phyloP scores from a whole-genome alignment of 2,888 invertebrate species.

The Seira musarum region DNA sequence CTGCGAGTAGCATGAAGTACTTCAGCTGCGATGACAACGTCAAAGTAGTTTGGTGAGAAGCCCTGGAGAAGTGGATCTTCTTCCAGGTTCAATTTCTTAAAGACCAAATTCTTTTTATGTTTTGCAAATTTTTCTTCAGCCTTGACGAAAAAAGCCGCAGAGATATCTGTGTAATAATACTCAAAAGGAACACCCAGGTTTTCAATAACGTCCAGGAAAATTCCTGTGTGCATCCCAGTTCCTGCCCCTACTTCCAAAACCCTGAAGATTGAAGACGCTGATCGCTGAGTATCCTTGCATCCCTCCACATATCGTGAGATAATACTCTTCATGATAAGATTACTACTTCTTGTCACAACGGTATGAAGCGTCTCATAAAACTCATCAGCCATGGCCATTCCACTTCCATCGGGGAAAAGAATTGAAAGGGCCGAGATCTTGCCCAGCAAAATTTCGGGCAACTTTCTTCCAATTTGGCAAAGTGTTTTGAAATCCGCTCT shows the following conservation, averaged over 20 bases:
- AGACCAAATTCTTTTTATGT: conserved; percentile 26
- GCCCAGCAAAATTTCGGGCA: conserved; percentile 25
- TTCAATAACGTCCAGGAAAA: too few species aligned
- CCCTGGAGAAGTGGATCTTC: conserved; percentile 30
- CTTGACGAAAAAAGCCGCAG: neutral
- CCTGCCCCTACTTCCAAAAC: conserved; percentile 6
- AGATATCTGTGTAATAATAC: neutral
- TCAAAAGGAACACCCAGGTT: neutral
- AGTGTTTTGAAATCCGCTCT: neutral
- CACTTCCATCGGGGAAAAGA: conserved; percentile 46
- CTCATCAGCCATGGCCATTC: neutral
- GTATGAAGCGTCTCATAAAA: conserved; percentile 22
- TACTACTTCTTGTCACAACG: neutral
- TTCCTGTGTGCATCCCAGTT: neutral
- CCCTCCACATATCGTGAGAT: neutral
- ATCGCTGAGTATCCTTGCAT: neutral
- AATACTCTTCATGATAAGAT: neutral
- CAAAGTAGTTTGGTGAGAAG: conserved; percentile 30
- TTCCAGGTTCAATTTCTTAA: conserved; percentile 44
- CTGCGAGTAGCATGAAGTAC: conserved; percentile 35
- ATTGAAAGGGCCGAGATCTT: conserved; percentile 37
- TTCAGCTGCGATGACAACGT: conserved; percentile 20
- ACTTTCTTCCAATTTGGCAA: conserved; percentile 25
- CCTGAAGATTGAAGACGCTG: neutral
- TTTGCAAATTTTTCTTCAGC: conserved; percentile 29